These are phyloP conservation scores for Strongylocentrotus purpuratus DNA, from an alignment of 35 echinoderm and acorn worm genomes.

Conservation along the genomic window DNA sequence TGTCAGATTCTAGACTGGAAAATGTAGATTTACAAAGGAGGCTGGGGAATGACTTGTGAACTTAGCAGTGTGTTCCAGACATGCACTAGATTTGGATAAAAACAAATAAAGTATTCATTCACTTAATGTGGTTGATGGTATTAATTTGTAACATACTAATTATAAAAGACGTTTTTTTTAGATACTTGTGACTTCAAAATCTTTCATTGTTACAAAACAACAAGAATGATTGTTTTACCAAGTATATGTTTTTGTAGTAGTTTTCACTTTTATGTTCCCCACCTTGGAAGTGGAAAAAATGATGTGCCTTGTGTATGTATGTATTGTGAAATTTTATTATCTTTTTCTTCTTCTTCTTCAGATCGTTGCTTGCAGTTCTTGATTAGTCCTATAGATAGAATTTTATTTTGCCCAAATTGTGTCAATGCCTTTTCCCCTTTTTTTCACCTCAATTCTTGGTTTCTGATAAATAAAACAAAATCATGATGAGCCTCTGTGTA, in stretches of 20 bases:
- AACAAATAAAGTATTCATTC: background rate
- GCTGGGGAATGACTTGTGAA: no score
- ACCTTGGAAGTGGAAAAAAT: background rate
- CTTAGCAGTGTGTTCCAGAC: background rate
- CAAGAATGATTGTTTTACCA: background rate
- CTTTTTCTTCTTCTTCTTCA: background rate
- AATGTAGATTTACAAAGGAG: no score
- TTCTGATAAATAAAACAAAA: background rate
- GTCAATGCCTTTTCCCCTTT: background rate
- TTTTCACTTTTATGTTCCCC: background rate
- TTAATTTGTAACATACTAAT: background rate
- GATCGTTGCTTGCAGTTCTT: background rate
- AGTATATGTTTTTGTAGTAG: background rate
- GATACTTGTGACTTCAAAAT: background rate
- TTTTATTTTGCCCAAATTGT: background rate
- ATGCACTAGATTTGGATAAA: background rate
- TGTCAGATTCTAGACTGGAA: no score
- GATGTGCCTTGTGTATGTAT: conserved; percentile 39
- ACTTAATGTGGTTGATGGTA: background rate
- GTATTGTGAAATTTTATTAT: conserved; percentile 2
- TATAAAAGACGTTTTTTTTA: background rate
- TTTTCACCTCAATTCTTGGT: background rate
- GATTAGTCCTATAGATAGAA: background rate
- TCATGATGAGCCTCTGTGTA: background rate
- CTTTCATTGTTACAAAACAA: background rate